Conservation (phyloP, 2,888 invertebrate genomes). For the Diploptera punctata region DNA sequence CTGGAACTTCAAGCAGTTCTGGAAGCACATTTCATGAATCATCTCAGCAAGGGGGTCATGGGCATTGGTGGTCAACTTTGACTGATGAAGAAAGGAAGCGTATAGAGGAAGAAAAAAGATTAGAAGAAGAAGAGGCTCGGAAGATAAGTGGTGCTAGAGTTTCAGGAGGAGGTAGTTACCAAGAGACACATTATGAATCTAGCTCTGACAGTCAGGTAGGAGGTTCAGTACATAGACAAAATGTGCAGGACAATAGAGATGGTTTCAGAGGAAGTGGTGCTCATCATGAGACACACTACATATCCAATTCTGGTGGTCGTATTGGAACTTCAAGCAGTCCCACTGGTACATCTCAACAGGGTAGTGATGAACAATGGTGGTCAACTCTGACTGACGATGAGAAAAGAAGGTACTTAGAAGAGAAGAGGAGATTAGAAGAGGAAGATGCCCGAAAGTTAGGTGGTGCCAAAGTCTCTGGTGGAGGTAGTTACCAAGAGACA, state of each 20-base stretch:
- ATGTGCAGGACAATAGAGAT: background rate
- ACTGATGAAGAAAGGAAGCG: slow-evolving; percentile 43
- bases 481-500: too few relatives aligned
- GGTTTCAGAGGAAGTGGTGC: background rate
- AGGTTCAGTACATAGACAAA: too few relatives aligned
- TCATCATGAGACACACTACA: too few relatives aligned
- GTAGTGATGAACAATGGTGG: too few relatives aligned
- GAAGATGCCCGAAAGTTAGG: background rate
- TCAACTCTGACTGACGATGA: too few relatives aligned
- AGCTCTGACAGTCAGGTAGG: too few relatives aligned
- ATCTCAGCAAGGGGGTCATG: background rate
- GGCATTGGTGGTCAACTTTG: slow-evolving; percentile 41
- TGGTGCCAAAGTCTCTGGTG: background rate
- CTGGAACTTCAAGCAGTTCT: background rate
- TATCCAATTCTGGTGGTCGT: too few relatives aligned
- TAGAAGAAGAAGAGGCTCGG: background rate
- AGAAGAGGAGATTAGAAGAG: background rate
- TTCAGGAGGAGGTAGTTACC: background rate
- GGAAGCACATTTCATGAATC: too few relatives aligned
- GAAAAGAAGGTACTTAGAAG: slow-evolving; percentile 6
- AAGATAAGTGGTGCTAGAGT: background rate
- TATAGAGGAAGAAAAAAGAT: slow-evolving; percentile 39
- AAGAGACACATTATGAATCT: too few relatives aligned
- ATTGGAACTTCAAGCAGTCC: too few relatives aligned
- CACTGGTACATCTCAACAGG: too few relatives aligned